Conservation (phyloP, 2,113 vertebrate species). For the Anser brachyrhynchus region DNA sequence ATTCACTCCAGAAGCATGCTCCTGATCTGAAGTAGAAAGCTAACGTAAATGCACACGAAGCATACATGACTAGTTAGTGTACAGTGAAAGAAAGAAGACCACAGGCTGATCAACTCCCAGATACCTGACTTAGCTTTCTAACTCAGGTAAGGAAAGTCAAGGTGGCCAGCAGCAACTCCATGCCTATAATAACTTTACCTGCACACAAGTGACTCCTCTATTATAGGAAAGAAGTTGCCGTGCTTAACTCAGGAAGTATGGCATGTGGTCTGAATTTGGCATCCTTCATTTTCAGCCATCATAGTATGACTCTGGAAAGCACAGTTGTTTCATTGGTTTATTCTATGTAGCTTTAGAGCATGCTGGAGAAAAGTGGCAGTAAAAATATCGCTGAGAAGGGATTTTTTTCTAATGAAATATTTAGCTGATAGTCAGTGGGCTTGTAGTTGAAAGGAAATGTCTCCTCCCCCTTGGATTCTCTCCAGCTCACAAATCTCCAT, state of each 20-base stretch:
- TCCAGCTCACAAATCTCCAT: slow-evolving; percentile 60
- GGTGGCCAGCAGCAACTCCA: not conserved
- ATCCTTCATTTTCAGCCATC: not conserved
- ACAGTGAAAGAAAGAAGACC: not conserved
- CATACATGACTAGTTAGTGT: not conserved
- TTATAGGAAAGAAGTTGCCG: not conserved
- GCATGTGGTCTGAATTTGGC: not conserved
- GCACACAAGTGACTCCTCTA: not conserved
- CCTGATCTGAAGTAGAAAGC: not conserved
- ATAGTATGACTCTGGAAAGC: not conserved
- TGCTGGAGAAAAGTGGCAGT: not conserved
- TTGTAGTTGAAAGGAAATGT: slow-evolving; percentile 19
- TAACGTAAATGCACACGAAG: not conserved
- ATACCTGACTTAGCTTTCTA: not conserved
- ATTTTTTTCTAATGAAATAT: slow-evolving; percentile 32
- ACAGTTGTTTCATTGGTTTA: not conserved
- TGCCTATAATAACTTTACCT: not conserved
- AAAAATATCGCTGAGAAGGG: not conserved
- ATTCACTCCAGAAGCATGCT: not conserved
- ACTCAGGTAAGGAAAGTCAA: not conserved
- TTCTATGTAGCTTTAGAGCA: not conserved
- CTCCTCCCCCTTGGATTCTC: slow-evolving; percentile 21
- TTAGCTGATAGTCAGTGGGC: slow-evolving; percentile 18
- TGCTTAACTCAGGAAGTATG: not conserved
- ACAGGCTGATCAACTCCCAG: not conserved